Evolutionary conservation across 2,113 vertebrate species (phyloP), one percentile per base, ranked within the genome.

Genomic region (Casuarius casuarius): DNA sequence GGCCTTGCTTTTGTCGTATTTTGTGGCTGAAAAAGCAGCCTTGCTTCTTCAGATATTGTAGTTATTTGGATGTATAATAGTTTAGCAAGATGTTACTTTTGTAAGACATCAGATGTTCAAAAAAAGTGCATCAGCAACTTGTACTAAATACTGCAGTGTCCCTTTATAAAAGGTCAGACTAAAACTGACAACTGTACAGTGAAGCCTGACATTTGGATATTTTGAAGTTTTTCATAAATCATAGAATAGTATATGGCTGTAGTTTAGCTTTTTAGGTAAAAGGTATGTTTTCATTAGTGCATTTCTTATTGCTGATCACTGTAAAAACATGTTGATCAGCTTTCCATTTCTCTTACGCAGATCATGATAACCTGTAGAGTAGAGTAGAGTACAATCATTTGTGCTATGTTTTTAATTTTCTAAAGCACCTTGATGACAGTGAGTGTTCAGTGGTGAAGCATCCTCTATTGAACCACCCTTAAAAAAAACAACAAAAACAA

Each of bases 21-120:
- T 99, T 98, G 98, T 98, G 99, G 99, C 99, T 99, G 99, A 99
- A 99, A 99, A 99, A 99, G 99, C 99, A 98, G 98, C 98, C 98
- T 99, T 99, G 99, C 99, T 99, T 99, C 98, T 99, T 99, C 99
- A 99, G 99, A 99, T 98, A 99, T 99, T 99, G 99, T 99, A 99
- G 99, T 99, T 99, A 99, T 99, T 98, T 99, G 99, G 99, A 99
- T 99, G 99, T 99, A 99, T 98, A 98, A 98, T 98, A 99, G 98
- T 98, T 98, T 98, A 99, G 99, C 99, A 98, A 99, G 99, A 99
- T 99, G 99, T 99, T 99, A 99, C 99, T 99, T 99, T 99, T 99
- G 98, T 99, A 99, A 99, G 99, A 99, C 99, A 99, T 99, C 99
- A 99, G 98, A 99, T 98, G 98, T 99, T 99, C 98, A 98, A 98